Base-by-base conservation (phyloP, 2,797 vertebrate genomes). In the Sebastes minor region DNA sequence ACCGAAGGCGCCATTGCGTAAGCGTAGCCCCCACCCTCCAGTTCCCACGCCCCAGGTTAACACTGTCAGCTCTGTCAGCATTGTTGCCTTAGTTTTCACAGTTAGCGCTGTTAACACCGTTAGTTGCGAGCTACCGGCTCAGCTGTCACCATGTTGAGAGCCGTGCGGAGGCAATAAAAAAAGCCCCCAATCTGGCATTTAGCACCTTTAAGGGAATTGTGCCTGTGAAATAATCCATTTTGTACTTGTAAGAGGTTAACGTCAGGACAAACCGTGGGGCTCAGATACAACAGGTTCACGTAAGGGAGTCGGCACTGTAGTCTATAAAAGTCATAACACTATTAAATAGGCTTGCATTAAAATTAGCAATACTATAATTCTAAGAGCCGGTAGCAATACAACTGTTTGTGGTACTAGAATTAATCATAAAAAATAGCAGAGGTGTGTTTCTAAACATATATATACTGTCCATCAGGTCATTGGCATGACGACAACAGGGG, bases 401-500 rank as follows among this genome's bases (percentile, higher is more conserved):
- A 52, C 5, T 2, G 22, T 28, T 28, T 46, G 7, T 32, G 2
- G 22, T 52, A 16, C 42, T 46, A 33, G 2, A 64, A 20, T 35
- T 3, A 35, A 42, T 52, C 10, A 13, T 30, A 23, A 27, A 27
- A 57, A 11, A 11, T 22, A 27, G 12, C 22, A 32, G 12, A 46
- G 0, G 22, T n/a, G 59, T 63, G 12, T 42, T 66, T 30, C 68
- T 64, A 38, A 83, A 74, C 16, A 28, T 4, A 25, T 65, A 9
- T 63, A 25, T 38, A 38, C 20, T 74, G 2, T 74, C 35, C 69
- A n/a, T 57, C 59, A 93, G 92, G 94, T 99, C n/a, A 95, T 99
- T 16, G 98, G 98, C 67, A 99, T 99, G 98, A 99, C 98, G 12
- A 99, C 98, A 79, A 99, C 98, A 75, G 98, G 98, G 69, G 98